Evolutionary conservation across 2,113 vertebrate genomes (phyloP).

Genomic region (Chloroceryle aenea): DNA sequence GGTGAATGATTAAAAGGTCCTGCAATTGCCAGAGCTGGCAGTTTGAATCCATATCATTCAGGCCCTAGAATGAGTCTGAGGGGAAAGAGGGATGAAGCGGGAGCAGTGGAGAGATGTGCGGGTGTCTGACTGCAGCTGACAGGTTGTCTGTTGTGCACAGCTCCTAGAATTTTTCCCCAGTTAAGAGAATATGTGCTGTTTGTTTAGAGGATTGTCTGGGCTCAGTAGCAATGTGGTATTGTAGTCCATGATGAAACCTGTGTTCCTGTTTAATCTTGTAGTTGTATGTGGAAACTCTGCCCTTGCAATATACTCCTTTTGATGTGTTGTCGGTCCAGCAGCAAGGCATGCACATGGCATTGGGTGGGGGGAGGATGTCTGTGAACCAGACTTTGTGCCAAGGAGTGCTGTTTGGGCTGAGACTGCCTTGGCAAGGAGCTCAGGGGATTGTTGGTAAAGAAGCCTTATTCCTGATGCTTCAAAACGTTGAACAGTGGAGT

Average conservation of each 20-base stretch:
- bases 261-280: neutral
- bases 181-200: neutral
- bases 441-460: neutral
- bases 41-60: neutral
- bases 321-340: neutral
- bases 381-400: neutral
- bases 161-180: neutral
- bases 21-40: neutral
- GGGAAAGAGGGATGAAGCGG: neutral
- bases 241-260: neutral
- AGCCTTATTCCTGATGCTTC: slow-evolving; percentile 8
- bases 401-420: neutral
- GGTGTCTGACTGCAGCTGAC: neutral
- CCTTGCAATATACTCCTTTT: neutral
- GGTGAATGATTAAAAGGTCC: slow-evolving; percentile 37
- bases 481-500: neutral
- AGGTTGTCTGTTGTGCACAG: neutral
- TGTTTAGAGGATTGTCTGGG: neutral
- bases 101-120: neutral
- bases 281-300: neutral
- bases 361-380: neutral
- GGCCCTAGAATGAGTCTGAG: neutral
- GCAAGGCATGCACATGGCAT: neutral
- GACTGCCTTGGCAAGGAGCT: neutral
- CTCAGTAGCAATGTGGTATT: neutral